Conservation (phyloP, 2,797 vertebrate species). For the Meda fulgida region DNA sequence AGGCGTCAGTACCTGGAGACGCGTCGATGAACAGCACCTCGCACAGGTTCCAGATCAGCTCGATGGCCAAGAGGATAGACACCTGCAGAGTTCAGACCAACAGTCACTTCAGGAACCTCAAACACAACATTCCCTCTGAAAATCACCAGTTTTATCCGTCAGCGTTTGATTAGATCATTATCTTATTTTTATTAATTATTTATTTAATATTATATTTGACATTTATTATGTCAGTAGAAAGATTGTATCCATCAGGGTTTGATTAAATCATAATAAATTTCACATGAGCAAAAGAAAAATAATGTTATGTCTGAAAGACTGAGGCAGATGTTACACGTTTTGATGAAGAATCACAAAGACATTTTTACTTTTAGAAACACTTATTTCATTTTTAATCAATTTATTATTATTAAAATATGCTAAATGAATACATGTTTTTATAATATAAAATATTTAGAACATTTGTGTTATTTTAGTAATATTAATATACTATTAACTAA, state of each 20-base stretch:
- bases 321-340: background rate
- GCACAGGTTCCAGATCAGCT: conserved; percentile 97
- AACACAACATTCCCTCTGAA: background rate
- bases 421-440: background rate
- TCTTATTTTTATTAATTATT: too few species aligned
- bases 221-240: too few species aligned
- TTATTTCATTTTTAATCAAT: too few species aligned
- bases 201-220: too few species aligned
- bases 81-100: conserved; percentile 73
- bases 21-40: conserved; percentile 97
- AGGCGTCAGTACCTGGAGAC: conserved; percentile 82
- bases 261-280: background rate
- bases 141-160: background rate
- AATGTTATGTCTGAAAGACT: background rate
- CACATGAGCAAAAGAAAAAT: too few species aligned
- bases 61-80: conserved; percentile 91
- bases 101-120: too few species aligned
- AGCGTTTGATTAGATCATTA: background rate
- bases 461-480: background rate
- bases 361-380: background rate
- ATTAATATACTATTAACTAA: too few species aligned
- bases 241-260: background rate
- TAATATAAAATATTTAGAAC: background rate
- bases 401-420: background rate
- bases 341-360: background rate